Percentiles rank a stretch among this genome's conserved stretches.
These are phyloP conservation scores for Parazoanthus swiftii DNA, from an alignment of 92 coral and sea anemone species.

Conservation along the genomic window DNA sequence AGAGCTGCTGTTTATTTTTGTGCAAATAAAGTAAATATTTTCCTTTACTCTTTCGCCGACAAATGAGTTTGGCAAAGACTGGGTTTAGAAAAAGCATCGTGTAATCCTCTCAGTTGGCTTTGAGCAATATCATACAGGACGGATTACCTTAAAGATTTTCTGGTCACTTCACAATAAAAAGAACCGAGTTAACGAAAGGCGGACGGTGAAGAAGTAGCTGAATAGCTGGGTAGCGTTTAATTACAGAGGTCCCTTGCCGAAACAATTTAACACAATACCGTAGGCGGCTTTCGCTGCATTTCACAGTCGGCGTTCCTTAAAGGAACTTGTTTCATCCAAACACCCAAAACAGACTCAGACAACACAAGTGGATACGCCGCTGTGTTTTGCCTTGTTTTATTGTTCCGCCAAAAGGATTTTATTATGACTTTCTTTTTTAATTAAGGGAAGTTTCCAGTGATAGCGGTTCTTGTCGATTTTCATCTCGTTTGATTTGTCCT, in stretches of 20 bases:
- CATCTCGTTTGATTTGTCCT: not conserved
- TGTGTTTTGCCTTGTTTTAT: conserved; percentile 27
- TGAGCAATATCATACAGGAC: not conserved
- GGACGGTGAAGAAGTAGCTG: not conserved
- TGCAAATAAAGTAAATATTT: conserved; percentile 66
- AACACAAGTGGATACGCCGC: conserved; percentile 38
- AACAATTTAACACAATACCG: conserved; percentile 42
- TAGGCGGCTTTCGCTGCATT: conserved; percentile 38
- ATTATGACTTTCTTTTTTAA: conserved; percentile 28
- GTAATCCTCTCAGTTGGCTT: not conserved
- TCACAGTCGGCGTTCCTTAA: conserved; percentile 48
- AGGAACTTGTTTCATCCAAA: conserved; percentile 38
- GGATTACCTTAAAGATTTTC: not conserved
- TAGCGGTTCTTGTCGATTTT: conserved; percentile 18
- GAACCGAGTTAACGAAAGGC: not conserved
- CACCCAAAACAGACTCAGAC: conserved; percentile 17
- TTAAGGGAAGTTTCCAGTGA: conserved; percentile 32
- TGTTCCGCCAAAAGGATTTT: conserved; percentile 38
- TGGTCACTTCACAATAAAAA: not conserved
- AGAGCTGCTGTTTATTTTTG: conserved; percentile 50
- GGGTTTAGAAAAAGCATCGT: not conserved
- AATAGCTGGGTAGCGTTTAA: conserved; percentile 35
- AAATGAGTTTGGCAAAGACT: conserved; percentile 43
- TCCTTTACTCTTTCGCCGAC: conserved; percentile 42
- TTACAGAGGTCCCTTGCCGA: conserved; percentile 31